Percentiles rank a stretch among this genome's conserved stretches.
Evolutionary conservation across 1,140 invertebrate species (phyloP).

Genomic region (Parasteatoda tepidariorum): DNA sequence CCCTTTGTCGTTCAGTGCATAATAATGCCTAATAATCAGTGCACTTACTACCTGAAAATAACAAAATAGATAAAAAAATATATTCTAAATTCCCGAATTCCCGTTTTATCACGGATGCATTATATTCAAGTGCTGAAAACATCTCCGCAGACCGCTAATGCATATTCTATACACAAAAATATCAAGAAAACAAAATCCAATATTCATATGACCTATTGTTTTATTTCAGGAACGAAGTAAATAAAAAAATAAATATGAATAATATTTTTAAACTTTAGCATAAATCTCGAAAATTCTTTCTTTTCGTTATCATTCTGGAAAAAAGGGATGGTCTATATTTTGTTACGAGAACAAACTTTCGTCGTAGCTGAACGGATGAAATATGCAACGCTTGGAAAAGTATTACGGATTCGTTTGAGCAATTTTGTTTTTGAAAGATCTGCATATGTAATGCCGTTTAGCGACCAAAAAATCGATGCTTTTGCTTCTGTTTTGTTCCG

Average conservation of each 20-base stretch:
- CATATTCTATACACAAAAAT: constrained; percentile 20
- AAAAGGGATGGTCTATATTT: constrained; percentile 48
- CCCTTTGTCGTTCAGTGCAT: not conserved
- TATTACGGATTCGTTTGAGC: constrained; percentile 40
- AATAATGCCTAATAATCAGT: constrained; percentile 12
- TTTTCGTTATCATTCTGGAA: not conserved
- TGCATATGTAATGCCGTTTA: constrained; percentile 59
- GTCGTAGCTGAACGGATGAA: constrained; percentile 45
- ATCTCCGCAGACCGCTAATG: constrained; percentile 7
- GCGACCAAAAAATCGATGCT: constrained; percentile 55
- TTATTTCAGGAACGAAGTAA: constrained; percentile 35
- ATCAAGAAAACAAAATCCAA: constrained; percentile 46
- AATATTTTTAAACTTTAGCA: constrained; percentile 43
- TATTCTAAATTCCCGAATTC: not conserved
- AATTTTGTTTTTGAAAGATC: constrained; percentile 48
- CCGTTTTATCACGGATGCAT: too few relatives aligned
- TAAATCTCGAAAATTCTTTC: constrained; percentile 43
- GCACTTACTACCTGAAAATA: not conserved
- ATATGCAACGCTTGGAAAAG: constrained; percentile 55
- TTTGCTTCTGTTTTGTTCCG: constrained; percentile 38
- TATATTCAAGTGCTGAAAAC: too few relatives aligned
- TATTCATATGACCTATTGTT: constrained; percentile 60
- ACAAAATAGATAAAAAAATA: constrained; percentile 8
- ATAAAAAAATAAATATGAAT: constrained; percentile 23
- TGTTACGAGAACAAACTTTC: constrained; percentile 38